Evolutionary conservation across 1,140 invertebrate genomes (phyloP).

Genomic region (Panagrolaimus sp.): DNA sequence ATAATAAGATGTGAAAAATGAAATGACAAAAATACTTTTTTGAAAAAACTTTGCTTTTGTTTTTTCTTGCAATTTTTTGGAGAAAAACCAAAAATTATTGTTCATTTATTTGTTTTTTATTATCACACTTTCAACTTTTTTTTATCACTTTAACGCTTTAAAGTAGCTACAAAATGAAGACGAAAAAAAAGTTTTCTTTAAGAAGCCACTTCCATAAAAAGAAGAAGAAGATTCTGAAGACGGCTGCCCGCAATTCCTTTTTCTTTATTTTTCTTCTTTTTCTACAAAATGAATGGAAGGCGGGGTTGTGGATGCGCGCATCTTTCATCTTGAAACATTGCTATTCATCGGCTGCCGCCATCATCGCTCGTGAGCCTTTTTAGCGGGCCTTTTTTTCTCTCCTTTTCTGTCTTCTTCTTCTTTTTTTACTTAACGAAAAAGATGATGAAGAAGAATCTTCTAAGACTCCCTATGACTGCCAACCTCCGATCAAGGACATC

Average conservation of each 20-base stretch:
- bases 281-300: background rate
- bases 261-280: too few relatives aligned
- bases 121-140: background rate
- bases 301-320: background rate
- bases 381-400: background rate
- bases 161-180: background rate
- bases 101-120: slow-evolving; percentile 6
- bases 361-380: slow-evolving; percentile 1
- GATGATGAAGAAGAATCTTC: background rate
- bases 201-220: background rate
- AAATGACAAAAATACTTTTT: background rate
- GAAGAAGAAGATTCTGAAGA: slow-evolving; percentile 12
- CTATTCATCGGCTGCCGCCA: background rate
- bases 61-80: too few relatives aligned
- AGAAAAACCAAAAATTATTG: background rate
- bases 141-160: slow-evolving; percentile 4
- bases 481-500: slow-evolving; percentile 2
- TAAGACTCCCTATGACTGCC: slow-evolving; percentile 4
- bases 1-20: background rate
- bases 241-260: slow-evolving; percentile 4
- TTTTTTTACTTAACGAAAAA: background rate
- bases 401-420: too few relatives aligned
- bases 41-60: slow-evolving; percentile 11
- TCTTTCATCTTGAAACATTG: slow-evolving; percentile 16
- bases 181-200: background rate